phyloP scores from a whole-genome alignment of 2,797 vertebrate species.

The Psittacula echo region DNA sequence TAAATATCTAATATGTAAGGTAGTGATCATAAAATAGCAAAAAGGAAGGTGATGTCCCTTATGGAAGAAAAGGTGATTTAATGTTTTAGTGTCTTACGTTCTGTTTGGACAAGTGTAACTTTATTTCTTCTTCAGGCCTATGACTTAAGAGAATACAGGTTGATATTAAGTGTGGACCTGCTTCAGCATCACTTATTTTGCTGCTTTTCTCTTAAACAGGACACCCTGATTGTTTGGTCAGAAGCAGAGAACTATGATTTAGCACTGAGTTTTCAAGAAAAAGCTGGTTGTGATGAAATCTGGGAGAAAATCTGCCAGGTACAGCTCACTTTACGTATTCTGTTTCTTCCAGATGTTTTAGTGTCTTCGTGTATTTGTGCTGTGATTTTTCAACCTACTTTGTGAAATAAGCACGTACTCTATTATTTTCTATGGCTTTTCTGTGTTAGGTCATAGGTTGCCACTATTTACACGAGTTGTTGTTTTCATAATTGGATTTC shows the following conservation, averaged over 20 bases:
- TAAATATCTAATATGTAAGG: background rate
- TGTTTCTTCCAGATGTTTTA: background rate
- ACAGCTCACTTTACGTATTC: slow-evolving; percentile 34
- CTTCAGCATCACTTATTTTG: background rate
- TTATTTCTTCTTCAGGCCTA: background rate
- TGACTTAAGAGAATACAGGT: background rate
- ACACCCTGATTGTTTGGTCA: slow-evolving; percentile 99
- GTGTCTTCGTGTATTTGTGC: background rate
- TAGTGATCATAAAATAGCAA: background rate
- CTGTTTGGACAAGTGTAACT: background rate
- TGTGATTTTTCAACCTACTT: background rate
- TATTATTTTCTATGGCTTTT: background rate
- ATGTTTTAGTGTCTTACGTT: background rate
- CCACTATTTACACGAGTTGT: background rate
- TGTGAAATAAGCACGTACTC: background rate
- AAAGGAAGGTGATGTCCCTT: background rate
- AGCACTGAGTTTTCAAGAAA: slow-evolving; percentile 98
- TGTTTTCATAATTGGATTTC: background rate
- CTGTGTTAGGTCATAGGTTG: background rate
- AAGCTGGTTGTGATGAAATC: slow-evolving; percentile 98
- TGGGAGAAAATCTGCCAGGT: slow-evolving; percentile 99
- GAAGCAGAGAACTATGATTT: slow-evolving; percentile 99
- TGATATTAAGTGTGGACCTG: background rate
- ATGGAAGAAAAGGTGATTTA: background rate
- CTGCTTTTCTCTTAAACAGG: slow-evolving; percentile 78